phyloP scores from a whole-genome alignment of 2,113 vertebrate genomes.

The Sapayoa aenigma region DNA sequence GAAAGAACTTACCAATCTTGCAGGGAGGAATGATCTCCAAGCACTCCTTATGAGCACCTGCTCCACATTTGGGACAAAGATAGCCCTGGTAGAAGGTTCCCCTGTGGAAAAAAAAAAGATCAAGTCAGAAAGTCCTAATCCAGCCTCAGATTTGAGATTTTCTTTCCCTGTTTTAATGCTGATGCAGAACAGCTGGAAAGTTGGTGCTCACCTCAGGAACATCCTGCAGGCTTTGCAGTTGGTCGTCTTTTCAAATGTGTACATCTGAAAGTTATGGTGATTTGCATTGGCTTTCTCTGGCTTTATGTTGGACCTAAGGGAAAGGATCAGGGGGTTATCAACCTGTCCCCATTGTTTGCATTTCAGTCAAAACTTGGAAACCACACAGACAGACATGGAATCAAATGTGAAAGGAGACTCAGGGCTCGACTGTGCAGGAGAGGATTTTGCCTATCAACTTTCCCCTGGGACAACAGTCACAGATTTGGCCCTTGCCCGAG shows the following conservation, averaged over 20 bases:
- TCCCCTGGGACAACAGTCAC: background rate
- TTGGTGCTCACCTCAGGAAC: slow-evolving; percentile 86
- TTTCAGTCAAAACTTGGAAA: background rate
- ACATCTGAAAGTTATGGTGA: slow-evolving; percentile 98
- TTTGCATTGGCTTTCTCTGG: slow-evolving; percentile 94
- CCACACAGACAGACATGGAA: background rate
- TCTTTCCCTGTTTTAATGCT: background rate
- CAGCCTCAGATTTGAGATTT: background rate
- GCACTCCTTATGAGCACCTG: slow-evolving; percentile 95
- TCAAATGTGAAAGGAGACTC: background rate
- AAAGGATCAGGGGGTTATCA: background rate
- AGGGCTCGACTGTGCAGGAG: background rate
- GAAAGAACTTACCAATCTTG: slow-evolving; percentile 86
- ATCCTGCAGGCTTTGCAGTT: slow-evolving; percentile 94
- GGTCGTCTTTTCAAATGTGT: slow-evolving; percentile 93
- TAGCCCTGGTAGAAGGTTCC: slow-evolving; percentile 99
- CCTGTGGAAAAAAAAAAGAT: slow-evolving; percentile 58
- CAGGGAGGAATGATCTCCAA: slow-evolving; percentile 93
- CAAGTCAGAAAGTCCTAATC: background rate
- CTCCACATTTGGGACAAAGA: slow-evolving; percentile 89
- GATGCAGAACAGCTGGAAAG: background rate
- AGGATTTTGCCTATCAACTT: background rate
- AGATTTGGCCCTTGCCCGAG: background rate
- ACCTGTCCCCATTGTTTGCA: background rate
- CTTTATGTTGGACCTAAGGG: slow-evolving; percentile 92